Percentiles rank a stretch among this genome's conserved stretches.
These are phyloP conservation scores for Nanorana parkeri DNA, from an alignment of 2,113 vertebrate genomes.

Conservation along the genomic window DNA sequence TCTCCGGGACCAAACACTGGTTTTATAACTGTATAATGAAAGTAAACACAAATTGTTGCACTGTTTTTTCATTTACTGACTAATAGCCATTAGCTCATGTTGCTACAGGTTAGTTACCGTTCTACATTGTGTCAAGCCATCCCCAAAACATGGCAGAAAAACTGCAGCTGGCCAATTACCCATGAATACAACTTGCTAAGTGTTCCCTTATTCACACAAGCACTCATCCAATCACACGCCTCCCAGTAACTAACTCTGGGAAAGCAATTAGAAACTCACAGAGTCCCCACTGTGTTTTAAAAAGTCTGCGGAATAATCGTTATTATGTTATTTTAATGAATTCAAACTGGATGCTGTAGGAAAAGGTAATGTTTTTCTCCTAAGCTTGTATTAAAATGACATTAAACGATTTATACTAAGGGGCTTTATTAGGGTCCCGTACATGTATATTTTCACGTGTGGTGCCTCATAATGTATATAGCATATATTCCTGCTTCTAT, in stretches of 20 bases:
- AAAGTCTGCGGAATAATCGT: slow-evolving; percentile 13
- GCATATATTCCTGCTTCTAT: background rate
- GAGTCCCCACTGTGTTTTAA: slow-evolving; percentile 17
- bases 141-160: background rate
- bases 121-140: background rate
- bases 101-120: slow-evolving; percentile 9
- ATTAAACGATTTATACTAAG: background rate
- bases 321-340: slow-evolving; percentile 1
- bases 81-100: background rate
- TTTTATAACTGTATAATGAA: too few relatives aligned
- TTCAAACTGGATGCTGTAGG: background rate
- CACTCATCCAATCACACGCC: slow-evolving; percentile 5
- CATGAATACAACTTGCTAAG: slow-evolving; percentile 43
- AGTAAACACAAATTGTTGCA: too few relatives aligned
- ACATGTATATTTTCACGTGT: background rate
- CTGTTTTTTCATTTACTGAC: background rate
- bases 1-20: too few relatives aligned
- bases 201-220: slow-evolving; percentile 23
- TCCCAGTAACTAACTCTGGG: slow-evolving; percentile 30
- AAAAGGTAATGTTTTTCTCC: background rate
- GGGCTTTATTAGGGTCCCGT: background rate
- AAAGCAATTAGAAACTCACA: slow-evolving; percentile 33
- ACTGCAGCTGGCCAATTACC: slow-evolving; percentile 18
- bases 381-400: background rate
- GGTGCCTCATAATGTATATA: background rate